A percentile compares a stretch with the other conserved stretches of the same genome.
These are phyloP conservation scores for Prosapia bicincta DNA, from an alignment of 2,888 invertebrate species.

Conservation along the genomic window DNA sequence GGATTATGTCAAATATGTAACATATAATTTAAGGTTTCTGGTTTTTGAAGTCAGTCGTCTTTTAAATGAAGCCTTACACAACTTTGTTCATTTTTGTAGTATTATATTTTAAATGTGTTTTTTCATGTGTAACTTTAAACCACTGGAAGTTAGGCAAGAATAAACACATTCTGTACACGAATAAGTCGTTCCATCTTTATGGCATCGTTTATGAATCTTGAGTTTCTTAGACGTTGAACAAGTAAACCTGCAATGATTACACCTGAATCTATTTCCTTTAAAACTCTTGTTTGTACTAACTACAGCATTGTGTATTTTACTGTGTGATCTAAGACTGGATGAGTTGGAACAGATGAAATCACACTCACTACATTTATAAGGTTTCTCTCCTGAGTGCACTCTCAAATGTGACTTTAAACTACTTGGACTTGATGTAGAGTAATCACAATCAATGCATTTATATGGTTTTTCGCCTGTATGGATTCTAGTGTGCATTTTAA, in stretches of 20 bases:
- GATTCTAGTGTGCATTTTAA: conserved; percentile 18
- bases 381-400: conserved; percentile 7
- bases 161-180: not conserved
- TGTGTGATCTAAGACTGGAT: not conserved
- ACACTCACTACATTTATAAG: conserved; percentile 10
- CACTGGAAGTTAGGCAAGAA: not conserved
- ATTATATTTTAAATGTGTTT: too few relatives aligned
- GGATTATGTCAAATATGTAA: too few relatives aligned
- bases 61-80: too few relatives aligned
- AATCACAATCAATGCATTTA: conserved; percentile 17
- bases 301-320: not conserved
- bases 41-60: too few relatives aligned
- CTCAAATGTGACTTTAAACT: conserved; percentile 9
- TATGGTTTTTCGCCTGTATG: conserved; percentile 22
- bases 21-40: too few relatives aligned
- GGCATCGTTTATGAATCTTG: not conserved
- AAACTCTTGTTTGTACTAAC: not conserved
- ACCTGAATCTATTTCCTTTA: not conserved
- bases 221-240: not conserved
- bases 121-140: not conserved
- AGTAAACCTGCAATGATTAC: not conserved
- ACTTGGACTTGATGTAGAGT: not conserved
- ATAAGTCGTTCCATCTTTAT: not conserved
- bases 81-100: too few relatives aligned
- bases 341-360: not conserved